Percentiles rank a stretch among this genome's conserved stretches.
These are phyloP conservation scores for Smutsia gigantea DNA, from an alignment of 2,797 vertebrate genomes.

Conservation along the genomic window DNA sequence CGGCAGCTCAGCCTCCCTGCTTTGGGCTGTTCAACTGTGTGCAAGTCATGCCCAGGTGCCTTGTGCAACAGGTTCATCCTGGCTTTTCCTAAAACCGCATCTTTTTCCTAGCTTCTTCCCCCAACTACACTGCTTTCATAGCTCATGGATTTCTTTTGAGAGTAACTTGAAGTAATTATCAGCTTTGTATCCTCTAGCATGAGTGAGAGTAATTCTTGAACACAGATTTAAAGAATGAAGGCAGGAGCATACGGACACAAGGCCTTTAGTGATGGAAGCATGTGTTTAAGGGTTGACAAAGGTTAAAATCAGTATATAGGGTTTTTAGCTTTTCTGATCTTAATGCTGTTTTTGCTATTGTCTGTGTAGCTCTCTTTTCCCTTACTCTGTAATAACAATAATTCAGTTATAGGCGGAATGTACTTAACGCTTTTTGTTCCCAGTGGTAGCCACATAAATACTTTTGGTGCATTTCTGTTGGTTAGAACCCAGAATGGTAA, in stretches of 20 bases:
- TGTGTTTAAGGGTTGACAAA: neutral
- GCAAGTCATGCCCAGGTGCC: accelerated
- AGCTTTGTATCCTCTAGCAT: neutral
- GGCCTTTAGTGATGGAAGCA: neutral
- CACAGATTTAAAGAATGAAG: neutral
- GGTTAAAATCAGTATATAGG: neutral
- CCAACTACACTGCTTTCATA: neutral
- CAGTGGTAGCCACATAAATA: neutral
- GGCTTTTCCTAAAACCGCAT: neutral
- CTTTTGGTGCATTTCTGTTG: neutral
- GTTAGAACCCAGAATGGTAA: neutral
- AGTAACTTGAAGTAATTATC: neutral
- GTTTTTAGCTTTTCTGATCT: neutral
- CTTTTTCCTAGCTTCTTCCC: neutral
- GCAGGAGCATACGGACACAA: neutral
- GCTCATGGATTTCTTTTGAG: neutral
- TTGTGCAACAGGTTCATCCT: neutral
- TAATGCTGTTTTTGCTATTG: neutral
- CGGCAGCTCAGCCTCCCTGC: neutral
- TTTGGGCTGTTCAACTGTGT: accelerated
- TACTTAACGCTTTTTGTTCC: neutral
- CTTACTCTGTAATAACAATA: neutral
- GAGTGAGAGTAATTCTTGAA: neutral
- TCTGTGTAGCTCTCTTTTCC: neutral
- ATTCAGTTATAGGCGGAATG: neutral